Conservation (phyloP, 2,888 invertebrate species). For the Penaeus monodon region DNA sequence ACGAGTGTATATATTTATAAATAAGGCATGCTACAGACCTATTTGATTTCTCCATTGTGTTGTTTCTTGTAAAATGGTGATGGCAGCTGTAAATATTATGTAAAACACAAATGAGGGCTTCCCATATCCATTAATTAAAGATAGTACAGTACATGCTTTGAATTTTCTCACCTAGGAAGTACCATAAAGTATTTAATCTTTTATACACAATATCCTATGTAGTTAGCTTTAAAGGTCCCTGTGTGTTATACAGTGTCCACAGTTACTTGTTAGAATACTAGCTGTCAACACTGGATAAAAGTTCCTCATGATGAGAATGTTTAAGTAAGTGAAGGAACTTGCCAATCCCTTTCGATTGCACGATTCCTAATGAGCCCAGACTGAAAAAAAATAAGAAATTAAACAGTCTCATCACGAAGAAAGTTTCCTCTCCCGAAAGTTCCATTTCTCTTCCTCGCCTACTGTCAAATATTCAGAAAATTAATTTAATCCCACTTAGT, state of each 20-base stretch:
- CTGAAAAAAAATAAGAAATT: neutral
- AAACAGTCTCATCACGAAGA: conserved; percentile 19
- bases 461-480: no score
- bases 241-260: conserved; percentile 9
- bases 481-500: no score
- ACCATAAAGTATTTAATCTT: conserved; percentile 31
- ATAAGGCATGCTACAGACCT: no score
- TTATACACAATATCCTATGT: conserved; percentile 28
- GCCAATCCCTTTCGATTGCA: neutral
- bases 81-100: conserved; percentile 32
- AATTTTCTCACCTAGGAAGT: conserved; percentile 29
- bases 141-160: conserved; percentile 33
- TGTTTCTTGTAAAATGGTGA: no score
- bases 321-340: conserved; percentile 19
- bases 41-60: no score
- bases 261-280: conserved; percentile 10
- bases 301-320: conserved; percentile 21
- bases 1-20: no score
- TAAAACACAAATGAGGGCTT: conserved; percentile 58
- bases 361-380: conserved; percentile 32
- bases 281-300: neutral
- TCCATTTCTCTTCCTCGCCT: no score
- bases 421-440: no score
- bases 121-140: conserved; percentile 44
- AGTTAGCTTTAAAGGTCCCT: conserved; percentile 14